These are phyloP conservation scores for Stratiolaelaps scimitus DNA, from an alignment of 1,140 invertebrate genomes.

Conservation along the genomic window DNA sequence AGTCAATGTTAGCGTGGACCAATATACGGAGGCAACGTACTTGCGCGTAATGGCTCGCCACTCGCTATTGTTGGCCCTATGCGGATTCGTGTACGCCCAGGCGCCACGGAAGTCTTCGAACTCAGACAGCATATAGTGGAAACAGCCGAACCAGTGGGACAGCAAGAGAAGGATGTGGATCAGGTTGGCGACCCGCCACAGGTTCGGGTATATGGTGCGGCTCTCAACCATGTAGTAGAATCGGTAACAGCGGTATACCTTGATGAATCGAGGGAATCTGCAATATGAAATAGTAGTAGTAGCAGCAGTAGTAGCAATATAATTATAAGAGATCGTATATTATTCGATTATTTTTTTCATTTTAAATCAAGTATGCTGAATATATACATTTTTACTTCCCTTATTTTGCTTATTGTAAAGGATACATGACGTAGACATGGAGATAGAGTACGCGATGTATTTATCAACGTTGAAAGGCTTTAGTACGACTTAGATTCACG, in stretches of 20 bases:
- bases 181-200: constrained; percentile 87
- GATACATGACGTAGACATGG: too few relatives aligned
- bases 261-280: constrained; percentile 46
- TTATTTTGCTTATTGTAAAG: too few relatives aligned
- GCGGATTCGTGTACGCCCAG: constrained; percentile 84
- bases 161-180: constrained; percentile 86
- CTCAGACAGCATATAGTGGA: constrained; percentile 86
- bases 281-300: constrained; percentile 30
- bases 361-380: too few relatives aligned
- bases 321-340: constrained; percentile 18
- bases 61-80: constrained; percentile 48
- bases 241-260: constrained; percentile 75
- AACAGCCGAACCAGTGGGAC: constrained; percentile 94
- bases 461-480: too few relatives aligned
- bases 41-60: constrained; percentile 56
- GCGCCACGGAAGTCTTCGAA: constrained; percentile 76
- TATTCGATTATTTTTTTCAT: not conserved
- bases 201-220: constrained; percentile 81
- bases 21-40: constrained; percentile 84
- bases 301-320: constrained; percentile 35
- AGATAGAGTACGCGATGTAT: too few relatives aligned
- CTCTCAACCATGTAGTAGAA: constrained; percentile 94
- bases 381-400: too few relatives aligned
- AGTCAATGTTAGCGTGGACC: constrained; percentile 90
- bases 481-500: too few relatives aligned